Evolutionary conservation across 2,888 invertebrate genomes (phyloP), one percentile per base, ranked within the genome.

Genomic region (Synanthedon myopaeformis): DNA sequence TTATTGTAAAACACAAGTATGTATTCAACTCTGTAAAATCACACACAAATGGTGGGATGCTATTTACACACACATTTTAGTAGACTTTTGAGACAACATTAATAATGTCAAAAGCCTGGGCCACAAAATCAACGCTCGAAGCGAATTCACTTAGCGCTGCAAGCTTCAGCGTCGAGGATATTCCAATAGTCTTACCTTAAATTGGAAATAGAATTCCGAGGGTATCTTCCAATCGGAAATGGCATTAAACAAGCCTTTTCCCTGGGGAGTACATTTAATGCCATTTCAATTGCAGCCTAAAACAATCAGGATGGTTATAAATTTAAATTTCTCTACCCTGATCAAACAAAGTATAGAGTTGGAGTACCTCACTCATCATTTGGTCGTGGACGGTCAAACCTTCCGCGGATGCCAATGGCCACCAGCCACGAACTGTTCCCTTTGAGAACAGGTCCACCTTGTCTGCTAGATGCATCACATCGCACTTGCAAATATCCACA

Each of bases 231-330:
- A 11, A 89, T 65, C 5, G 94, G 94, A 0, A 87, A 93, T 0
- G 93, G 93, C 62, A 84, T 78, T 50, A 86, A 65, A 1, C 79
- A 63, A 0, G 93, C 92, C 63, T 92, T 91, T 41, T 88, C 82
- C 53, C 84, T 82, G 0, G 89, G 85, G 41, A 93, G 59, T 11
- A 94, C 65, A 55, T 89, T 89, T 59, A 92, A 70, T 67, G 94
- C 91, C 59, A 92, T 70, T 66, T 94, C 91, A 19, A 93, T 79
- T 74, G 90, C 90, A 2, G 93, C 94, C 92, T 93, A 60, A 64
- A 82, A 64, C 56, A 59, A 17, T 52, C 23, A 71, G 13, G 10
- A 5, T 10, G 6, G 8, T n/a, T 13, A 45, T 1, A 45, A n/a
- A 45, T n/a, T 13, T n/a, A n/a, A 45, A n/a, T 6, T 5, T n/a